Percentiles rank a stretch among this genome's conserved stretches.
phyloP scores from a whole-genome alignment of 2,888 invertebrate species.

The Baronia brevicornis region DNA sequence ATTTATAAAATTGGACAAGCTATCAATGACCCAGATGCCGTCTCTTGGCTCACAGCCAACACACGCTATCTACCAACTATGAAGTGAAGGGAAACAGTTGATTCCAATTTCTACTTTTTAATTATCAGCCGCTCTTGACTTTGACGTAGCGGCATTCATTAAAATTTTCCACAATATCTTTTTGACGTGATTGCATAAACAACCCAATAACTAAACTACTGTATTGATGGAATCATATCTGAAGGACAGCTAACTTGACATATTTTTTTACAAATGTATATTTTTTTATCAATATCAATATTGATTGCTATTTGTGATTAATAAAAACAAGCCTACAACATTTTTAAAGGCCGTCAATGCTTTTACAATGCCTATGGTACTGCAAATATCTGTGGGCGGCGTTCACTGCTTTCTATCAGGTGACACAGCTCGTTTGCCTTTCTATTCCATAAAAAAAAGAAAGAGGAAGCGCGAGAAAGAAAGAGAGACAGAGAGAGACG shows the following conservation, averaged over 20 bases:
- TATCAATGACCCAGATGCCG: conserved; percentile 14
- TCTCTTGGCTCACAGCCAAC: conserved; percentile 13
- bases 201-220: conserved; percentile 13
- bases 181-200: conserved; percentile 14
- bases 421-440: too few relatives aligned
- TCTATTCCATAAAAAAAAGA: too few relatives aligned
- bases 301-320: too few relatives aligned
- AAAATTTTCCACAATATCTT: conserved; percentile 15
- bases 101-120: conserved; percentile 14
- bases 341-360: too few relatives aligned
- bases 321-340: too few relatives aligned
- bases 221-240: conserved; percentile 2
- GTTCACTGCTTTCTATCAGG: too few relatives aligned
- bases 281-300: too few relatives aligned
- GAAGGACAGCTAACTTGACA: conserved; percentile 2
- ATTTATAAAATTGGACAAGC: conserved; percentile 10
- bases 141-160: conserved; percentile 13
- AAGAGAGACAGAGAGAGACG: too few relatives aligned
- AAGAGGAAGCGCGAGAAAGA: too few relatives aligned
- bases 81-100: conserved; percentile 11
- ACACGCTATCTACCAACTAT: conserved; percentile 10
- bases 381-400: too few relatives aligned
- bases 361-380: too few relatives aligned
- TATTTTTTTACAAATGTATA: background rate
- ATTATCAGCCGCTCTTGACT: conserved; percentile 16